These are phyloP conservation scores for Nycticebus coucang DNA, from an alignment of 2,113 vertebrate species.

Conservation along the genomic window DNA sequence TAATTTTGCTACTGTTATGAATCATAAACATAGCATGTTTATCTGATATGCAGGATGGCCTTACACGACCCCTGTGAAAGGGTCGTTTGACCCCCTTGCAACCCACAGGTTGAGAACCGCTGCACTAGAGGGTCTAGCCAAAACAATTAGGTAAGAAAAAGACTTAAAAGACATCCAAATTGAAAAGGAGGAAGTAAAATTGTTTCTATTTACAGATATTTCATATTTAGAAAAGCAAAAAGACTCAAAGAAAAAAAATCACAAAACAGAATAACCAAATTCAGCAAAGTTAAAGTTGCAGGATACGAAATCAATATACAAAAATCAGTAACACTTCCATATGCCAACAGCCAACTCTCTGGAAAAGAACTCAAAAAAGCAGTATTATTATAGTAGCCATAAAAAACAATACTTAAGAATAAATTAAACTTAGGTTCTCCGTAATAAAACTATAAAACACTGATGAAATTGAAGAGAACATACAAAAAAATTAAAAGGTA, in stretches of 20 bases:
- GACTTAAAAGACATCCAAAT: not conserved
- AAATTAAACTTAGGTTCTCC: not conserved
- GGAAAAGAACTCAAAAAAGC: not conserved
- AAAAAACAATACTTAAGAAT: not conserved
- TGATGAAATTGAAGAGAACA: not conserved
- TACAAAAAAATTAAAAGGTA: not conserved
- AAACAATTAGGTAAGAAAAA: not conserved
- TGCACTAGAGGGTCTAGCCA: no score
- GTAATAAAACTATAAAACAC: not conserved
- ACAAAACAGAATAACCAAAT: not conserved
- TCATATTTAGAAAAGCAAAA: not conserved
- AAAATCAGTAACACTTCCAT: not conserved
- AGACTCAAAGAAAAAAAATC: not conserved
- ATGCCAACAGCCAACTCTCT: not conserved
- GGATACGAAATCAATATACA: not conserved
- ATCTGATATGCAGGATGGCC: no score
- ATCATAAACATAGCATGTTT: no score
- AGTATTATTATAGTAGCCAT: not conserved
- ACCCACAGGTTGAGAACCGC: no score
- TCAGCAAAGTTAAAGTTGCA: not conserved
- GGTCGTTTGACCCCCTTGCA: no score
- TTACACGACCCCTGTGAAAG: no score
- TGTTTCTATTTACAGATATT: not conserved
- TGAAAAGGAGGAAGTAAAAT: not conserved
- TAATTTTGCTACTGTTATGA: no score